A percentile compares a stretch with the other conserved stretches of the same genome.
phyloP scores from a whole-genome alignment of 2,797 vertebrate genomes.

The Centropyge bicolor region DNA sequence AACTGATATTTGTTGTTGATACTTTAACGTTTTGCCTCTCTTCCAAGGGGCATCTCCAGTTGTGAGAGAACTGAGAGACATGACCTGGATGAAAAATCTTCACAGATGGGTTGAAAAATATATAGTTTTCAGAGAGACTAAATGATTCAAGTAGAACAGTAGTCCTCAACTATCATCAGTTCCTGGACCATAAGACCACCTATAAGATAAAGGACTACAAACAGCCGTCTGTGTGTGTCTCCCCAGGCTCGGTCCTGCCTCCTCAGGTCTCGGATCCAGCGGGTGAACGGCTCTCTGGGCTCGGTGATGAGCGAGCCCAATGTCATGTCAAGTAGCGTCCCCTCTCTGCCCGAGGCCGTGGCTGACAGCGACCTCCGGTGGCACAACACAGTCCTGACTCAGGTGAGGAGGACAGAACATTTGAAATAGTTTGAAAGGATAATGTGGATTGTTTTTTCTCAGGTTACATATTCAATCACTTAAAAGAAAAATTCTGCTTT shows the following conservation, averaged over 20 bases:
- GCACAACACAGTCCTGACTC: conserved; percentile 79
- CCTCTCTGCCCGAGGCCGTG: conserved; percentile 55
- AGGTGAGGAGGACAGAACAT: too few species aligned
- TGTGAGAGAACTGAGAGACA: too few species aligned
- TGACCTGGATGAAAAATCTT: too few species aligned
- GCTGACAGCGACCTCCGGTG: conserved; percentile 82
- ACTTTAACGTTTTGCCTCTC: too few species aligned
- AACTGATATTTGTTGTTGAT: too few species aligned
- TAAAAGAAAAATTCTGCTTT: too few species aligned
- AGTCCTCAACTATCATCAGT: background rate
- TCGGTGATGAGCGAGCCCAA: conserved; percentile 81
- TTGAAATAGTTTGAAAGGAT: background rate
- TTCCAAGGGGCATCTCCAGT: too few species aligned
- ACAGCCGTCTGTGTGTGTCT: background rate
- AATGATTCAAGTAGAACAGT: background rate
- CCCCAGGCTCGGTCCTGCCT: conserved; percentile 67
- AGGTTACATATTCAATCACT: background rate
- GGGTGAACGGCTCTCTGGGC: conserved; percentile 82
- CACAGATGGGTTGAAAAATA: background rate
- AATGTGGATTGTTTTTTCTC: background rate
- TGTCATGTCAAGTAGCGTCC: conserved; percentile 56
- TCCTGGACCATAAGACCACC: background rate
- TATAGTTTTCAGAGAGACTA: background rate
- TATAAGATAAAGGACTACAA: background rate
- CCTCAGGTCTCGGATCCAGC: conserved; percentile 80